Conservation (phyloP, 2,888 invertebrate genomes). For the Lepidonotus clava region DNA sequence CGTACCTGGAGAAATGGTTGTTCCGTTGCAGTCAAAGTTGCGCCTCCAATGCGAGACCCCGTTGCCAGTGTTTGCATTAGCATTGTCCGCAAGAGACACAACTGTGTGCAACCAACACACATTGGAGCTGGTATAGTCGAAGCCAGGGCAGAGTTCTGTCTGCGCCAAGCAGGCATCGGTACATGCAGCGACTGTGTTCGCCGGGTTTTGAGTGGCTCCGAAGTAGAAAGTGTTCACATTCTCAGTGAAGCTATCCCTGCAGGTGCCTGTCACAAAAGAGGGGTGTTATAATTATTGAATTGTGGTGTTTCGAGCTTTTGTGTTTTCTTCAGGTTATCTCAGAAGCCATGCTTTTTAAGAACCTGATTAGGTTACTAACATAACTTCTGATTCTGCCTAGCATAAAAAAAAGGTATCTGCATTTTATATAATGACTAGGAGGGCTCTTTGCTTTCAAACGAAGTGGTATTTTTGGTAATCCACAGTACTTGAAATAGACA, state of each 20-base stretch:
- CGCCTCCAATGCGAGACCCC: not conserved
- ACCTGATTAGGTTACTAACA: too few species aligned
- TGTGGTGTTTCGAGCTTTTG: too few species aligned
- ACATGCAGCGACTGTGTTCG: not conserved
- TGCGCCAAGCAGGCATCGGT: not conserved
- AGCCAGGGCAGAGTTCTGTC: conserved; percentile 8
- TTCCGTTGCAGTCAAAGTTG: conserved; percentile 11
- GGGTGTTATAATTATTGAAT: too few species aligned
- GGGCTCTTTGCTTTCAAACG: too few species aligned
- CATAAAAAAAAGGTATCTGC: too few species aligned
- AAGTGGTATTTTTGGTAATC: too few species aligned
- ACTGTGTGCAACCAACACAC: conserved; percentile 22
- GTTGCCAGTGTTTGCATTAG: not conserved
- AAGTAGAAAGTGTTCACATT: not conserved
- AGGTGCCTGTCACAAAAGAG: not conserved
- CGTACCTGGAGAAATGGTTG: not conserved
- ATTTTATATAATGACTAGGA: too few species aligned
- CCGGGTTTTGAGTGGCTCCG: not conserved
- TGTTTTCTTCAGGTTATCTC: too few species aligned
- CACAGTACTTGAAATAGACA: too few species aligned
- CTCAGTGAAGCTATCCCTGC: conserved; percentile 17
- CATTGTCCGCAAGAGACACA: not conserved
- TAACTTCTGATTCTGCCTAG: too few species aligned
- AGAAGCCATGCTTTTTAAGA: too few species aligned
- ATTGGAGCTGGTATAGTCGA: not conserved